phyloP scores from a whole-genome alignment of 2,113 vertebrate genomes.

The Epinephelus cyanopodus region DNA sequence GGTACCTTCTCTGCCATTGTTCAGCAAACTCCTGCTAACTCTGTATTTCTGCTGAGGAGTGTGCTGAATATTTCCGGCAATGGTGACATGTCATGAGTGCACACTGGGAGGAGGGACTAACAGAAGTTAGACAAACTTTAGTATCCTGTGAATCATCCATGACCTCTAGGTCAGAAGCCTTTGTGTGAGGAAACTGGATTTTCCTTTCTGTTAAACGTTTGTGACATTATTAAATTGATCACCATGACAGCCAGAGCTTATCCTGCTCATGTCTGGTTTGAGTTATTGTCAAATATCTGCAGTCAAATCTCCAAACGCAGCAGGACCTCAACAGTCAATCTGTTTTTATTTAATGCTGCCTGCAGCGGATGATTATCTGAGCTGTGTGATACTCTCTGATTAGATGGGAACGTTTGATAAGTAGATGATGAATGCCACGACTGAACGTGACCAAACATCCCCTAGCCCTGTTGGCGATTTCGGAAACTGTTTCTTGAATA shows the following conservation, averaged over 20 bases:
- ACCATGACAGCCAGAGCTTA: too few species aligned
- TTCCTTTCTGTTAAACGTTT: not conserved
- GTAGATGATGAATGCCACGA: constrained; percentile 14
- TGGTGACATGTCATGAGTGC: too few species aligned
- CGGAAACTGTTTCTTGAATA: not conserved
- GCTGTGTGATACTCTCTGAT: not conserved
- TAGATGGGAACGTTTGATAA: not conserved
- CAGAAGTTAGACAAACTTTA: not conserved
- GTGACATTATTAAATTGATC: not conserved
- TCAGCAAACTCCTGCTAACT: too few species aligned
- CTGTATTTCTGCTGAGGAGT: too few species aligned
- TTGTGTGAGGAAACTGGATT: too few species aligned
- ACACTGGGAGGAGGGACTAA: too few species aligned
- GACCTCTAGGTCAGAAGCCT: not conserved
- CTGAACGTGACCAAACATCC: not conserved
- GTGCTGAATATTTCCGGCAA: too few species aligned
- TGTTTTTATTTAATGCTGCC: not conserved
- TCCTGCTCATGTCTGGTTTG: not conserved
- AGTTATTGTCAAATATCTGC: not conserved
- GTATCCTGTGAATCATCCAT: not conserved
- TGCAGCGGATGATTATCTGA: not conserved
- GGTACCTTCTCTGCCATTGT: too few species aligned
- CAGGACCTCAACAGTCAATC: not conserved
- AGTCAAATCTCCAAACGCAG: not conserved
- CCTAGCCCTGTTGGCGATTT: not conserved